Conservation (phyloP, 1,140 invertebrate genomes). For the Lordiphosa stackelbergi region DNA sequence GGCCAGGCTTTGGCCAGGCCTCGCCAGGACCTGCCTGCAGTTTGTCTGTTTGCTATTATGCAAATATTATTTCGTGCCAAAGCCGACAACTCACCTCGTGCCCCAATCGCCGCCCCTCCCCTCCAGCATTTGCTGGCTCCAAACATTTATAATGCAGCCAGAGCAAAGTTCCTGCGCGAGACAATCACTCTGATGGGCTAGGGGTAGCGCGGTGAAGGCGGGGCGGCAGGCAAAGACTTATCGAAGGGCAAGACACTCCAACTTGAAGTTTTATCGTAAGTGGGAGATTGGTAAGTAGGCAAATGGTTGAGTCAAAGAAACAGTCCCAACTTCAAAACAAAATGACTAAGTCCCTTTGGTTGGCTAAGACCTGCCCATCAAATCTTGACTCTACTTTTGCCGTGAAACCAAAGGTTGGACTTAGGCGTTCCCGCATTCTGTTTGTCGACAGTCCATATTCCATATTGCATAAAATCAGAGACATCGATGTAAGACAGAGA, state of each 20-base stretch:
- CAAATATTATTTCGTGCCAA: conserved; percentile 68
- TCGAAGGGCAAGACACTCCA: background rate
- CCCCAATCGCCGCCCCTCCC: background rate
- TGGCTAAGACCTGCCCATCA: too few relatives aligned
- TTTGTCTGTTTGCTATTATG: conserved; percentile 63
- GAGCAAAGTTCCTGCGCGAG: conserved; percentile 15
- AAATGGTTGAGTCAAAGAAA: conserved; percentile 35
- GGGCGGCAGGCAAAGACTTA: conserved; percentile 1
- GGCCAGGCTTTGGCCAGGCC: conserved; percentile 22
- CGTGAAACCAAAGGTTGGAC: too few relatives aligned
- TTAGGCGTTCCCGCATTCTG: too few relatives aligned
- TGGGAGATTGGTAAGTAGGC: conserved; percentile 12
- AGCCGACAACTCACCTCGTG: background rate
- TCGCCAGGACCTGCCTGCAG: conserved; percentile 36
- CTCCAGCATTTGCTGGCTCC: background rate
- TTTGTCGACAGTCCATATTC: too few relatives aligned
- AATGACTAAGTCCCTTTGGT: background rate
- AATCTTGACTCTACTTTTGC: background rate
- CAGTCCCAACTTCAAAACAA: conserved; percentile 15
- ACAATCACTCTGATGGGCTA: conserved; percentile 11
- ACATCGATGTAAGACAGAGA: too few relatives aligned
- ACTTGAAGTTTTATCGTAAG: conserved; percentile 7
- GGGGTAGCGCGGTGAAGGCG: too few relatives aligned
- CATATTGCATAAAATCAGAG: too few relatives aligned
- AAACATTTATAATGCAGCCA: conserved; percentile 25